phyloP scores from a whole-genome alignment of 1,140 invertebrate species.

The Dendroctonus valens region DNA sequence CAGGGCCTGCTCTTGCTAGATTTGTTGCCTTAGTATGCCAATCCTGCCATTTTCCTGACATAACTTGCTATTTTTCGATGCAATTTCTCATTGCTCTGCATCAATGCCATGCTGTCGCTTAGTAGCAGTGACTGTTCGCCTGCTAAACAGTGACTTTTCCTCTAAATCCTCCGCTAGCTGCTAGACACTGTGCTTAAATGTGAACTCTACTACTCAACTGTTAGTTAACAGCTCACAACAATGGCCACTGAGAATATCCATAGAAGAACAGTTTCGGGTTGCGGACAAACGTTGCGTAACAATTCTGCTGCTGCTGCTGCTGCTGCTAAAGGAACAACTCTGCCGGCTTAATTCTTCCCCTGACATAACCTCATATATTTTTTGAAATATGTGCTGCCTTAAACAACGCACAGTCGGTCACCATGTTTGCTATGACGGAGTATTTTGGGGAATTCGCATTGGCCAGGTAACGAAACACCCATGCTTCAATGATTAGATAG shows the following conservation, averaged over 20 bases:
- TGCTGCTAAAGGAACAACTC: neutral
- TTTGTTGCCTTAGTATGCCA: neutral
- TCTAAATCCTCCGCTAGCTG: no score
- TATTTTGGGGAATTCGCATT: slow-evolving; percentile 55
- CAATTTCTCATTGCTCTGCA: neutral
- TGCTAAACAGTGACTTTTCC: no score
- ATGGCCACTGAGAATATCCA: neutral
- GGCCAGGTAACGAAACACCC: slow-evolving; percentile 47
- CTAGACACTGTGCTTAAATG: no score
- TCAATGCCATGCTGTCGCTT: slow-evolving; percentile 8
- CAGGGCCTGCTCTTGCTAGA: slow-evolving; percentile 14
- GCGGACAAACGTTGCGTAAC: neutral
- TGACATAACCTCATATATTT: neutral
- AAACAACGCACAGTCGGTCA: slow-evolving; percentile 25
- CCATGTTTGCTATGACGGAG: slow-evolving; percentile 55
- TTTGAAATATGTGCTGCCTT: slow-evolving; percentile 26
- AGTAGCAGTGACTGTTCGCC: slow-evolving; percentile 15
- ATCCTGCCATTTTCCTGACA: slow-evolving; percentile 2
- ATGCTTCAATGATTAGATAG: no score
- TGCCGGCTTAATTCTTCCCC: neutral
- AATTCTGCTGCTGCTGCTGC: no score
- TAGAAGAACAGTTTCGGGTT: neutral
- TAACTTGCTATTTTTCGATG: neutral
- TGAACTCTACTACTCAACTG: no score
- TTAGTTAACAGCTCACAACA: neutral